Base-by-base conservation (phyloP, 2,888 invertebrate species). In the Watsonalla cultraria region DNA sequence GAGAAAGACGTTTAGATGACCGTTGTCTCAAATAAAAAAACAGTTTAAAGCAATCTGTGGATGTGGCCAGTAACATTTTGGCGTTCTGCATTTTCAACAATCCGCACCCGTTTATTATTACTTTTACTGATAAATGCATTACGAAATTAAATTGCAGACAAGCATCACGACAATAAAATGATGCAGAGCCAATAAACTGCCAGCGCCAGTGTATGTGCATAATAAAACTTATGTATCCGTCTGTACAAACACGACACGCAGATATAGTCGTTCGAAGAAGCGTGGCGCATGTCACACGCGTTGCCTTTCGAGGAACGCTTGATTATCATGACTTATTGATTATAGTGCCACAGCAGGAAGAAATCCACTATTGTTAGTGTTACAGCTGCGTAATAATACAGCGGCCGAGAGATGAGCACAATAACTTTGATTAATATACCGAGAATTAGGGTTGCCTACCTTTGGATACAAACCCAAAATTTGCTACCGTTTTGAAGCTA, bases 231-330 rank as follows among this genome's bases (percentile, higher is more conserved):
- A 45, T 64, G 64, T 58, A 39, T 54, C n/a, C 60, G 64, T 55
- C 58, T 72, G 75, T 80, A 75, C 77, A 47, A 39, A 49, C 53
- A 51, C 56, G 60, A 63, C 59, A 73, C 68, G 69, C 70, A 75
- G 76, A 71, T 72, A 70, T 57, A 64, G 61, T 69, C 60, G 51
- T 84, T 83, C 82, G 74, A 61, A 74, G 82, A 83, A 83, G 68
- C 65, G 62, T 68, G 75, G 80, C 76, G 78, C 83, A 82, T 80
- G 84, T 84, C 70, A 82, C 84, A 82, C 80, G 80, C 81, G 74
- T 75, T 57, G 77, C 59, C 60, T 66, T 86, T 84, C 85, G 69
- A 66, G 65, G 86, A 86, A 85, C 58, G 46, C 66, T 62, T 68
- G 74, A 80, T 85, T 80, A 82, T 84, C 80, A 78, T 62, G 62